phyloP scores from a whole-genome alignment of 2,888 invertebrate genomes.

The Harmothoe impar region DNA sequence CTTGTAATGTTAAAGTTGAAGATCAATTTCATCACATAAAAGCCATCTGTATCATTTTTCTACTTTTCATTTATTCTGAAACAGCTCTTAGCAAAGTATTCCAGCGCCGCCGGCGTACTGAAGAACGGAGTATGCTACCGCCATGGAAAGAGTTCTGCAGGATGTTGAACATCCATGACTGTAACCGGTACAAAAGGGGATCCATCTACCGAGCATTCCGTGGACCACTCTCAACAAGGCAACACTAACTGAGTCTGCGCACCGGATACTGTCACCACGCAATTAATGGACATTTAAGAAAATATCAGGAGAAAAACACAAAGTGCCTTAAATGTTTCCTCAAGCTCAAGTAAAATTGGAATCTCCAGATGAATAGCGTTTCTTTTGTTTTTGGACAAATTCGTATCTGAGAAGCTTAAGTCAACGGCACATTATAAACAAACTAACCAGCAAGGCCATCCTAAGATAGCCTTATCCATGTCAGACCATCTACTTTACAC shows the following conservation, averaged over 20 bases:
- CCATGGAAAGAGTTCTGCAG: slow-evolving; percentile 37
- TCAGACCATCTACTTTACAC: too few species aligned
- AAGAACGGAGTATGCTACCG: not conserved
- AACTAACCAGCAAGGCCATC: not conserved
- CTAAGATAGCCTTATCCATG: too few species aligned
- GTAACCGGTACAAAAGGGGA: slow-evolving; percentile 6
- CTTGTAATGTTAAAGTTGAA: too few species aligned
- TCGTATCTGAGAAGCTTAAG: not conserved
- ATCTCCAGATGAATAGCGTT: not conserved
- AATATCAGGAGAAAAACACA: slow-evolving; percentile 17
- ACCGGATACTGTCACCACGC: not conserved
- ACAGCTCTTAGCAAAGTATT: not conserved
- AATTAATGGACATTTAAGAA: not conserved
- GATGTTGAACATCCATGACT: slow-evolving; percentile 5
- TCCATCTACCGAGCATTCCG: not conserved
- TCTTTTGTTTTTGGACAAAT: not conserved
- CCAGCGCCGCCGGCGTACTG: not conserved
- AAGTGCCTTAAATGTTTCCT: slow-evolving; percentile 31
- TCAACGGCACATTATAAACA: not conserved
- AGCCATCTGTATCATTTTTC: too few species aligned
- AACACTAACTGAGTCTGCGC: not conserved
- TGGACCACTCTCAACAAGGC: not conserved
- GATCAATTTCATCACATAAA: too few species aligned
- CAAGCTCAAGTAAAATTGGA: slow-evolving; percentile 6
- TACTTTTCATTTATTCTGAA: too few species aligned